Evolutionary conservation across 2,888 invertebrate species (phyloP).

Genomic region (Oscheius sp.): DNA sequence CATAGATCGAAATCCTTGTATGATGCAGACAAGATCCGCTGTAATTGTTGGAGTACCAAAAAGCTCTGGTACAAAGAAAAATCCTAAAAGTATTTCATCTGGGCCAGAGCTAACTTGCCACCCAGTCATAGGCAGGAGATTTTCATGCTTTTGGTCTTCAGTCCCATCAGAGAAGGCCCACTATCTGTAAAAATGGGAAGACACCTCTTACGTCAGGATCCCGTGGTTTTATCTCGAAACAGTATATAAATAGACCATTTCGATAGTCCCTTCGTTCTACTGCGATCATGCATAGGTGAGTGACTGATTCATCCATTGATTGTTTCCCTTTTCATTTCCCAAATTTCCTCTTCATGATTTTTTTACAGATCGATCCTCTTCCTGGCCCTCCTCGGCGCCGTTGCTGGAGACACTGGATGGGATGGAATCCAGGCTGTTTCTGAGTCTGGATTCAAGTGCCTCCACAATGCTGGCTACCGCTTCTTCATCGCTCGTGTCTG

Average conservation of each 20-base stretch:
- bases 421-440: slow-evolving; percentile 42
- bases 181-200: too few species aligned
- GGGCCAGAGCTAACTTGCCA: too few species aligned
- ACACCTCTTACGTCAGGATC: slow-evolving; percentile 15
- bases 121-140: too few species aligned
- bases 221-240: slow-evolving; percentile 1
- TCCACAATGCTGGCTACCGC: slow-evolving; percentile 46
- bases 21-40: too few species aligned
- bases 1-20: too few species aligned
- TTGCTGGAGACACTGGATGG: slow-evolving; percentile 25
- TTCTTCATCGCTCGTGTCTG: slow-evolving; percentile 59
- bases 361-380: background rate
- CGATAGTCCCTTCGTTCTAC: background rate
- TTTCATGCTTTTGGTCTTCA: too few species aligned
- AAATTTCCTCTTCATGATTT: background rate
- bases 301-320: background rate
- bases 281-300: slow-evolving; percentile 17
- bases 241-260: slow-evolving; percentile 4
- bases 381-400: slow-evolving; percentile 21
- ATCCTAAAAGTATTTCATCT: too few species aligned
- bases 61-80: too few species aligned
- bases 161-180: too few species aligned
- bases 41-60: too few species aligned
- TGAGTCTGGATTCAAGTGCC: slow-evolving; percentile 48
- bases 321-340: too few species aligned